Conservation (phyloP, 2,113 vertebrate genomes). For the Accipiter cooperii region DNA sequence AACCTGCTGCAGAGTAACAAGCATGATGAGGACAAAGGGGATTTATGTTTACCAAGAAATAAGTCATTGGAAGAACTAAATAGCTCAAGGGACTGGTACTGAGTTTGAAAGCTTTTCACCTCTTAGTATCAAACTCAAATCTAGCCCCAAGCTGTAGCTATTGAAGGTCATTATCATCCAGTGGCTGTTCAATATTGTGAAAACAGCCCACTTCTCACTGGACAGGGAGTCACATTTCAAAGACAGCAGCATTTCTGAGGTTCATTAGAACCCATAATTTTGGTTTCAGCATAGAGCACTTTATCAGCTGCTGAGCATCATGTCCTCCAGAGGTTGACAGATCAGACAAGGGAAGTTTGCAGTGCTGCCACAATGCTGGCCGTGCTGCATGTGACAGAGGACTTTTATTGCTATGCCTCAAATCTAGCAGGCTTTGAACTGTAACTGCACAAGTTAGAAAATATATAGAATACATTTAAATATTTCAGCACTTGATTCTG, state of each 20-base stretch:
- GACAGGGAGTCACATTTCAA: constrained; percentile 50
- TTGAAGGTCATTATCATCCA: constrained; percentile 57
- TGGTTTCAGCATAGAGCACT: constrained; percentile 22
- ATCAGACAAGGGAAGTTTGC: constrained; percentile 14
- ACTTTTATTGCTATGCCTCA: background rate
- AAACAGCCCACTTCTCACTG: constrained; percentile 44
- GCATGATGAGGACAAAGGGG: constrained; percentile 22
- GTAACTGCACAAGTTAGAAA: background rate
- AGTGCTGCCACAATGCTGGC: background rate
- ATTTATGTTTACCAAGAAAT: constrained; percentile 45
- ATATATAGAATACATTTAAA: background rate
- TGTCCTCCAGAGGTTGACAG: constrained; percentile 13
- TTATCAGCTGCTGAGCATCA: constrained; percentile 24
- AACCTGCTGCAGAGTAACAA: background rate
- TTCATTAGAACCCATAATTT: constrained; percentile 57
- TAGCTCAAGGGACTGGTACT: constrained; percentile 35
- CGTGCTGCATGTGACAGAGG: background rate
- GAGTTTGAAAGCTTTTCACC: constrained; percentile 60
- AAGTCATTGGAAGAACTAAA: constrained; percentile 50
- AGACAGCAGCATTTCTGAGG: constrained; percentile 40
- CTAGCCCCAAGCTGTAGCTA: constrained; percentile 54
- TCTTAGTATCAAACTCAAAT: constrained; percentile 50
- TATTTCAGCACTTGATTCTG: background rate
- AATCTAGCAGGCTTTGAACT: background rate
- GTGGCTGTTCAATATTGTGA: constrained; percentile 40